Evolutionary conservation across 2,797 vertebrate species (phyloP), one percentile per base, ranked within the genome.

Genomic region (Crenichthys baileyi): DNA sequence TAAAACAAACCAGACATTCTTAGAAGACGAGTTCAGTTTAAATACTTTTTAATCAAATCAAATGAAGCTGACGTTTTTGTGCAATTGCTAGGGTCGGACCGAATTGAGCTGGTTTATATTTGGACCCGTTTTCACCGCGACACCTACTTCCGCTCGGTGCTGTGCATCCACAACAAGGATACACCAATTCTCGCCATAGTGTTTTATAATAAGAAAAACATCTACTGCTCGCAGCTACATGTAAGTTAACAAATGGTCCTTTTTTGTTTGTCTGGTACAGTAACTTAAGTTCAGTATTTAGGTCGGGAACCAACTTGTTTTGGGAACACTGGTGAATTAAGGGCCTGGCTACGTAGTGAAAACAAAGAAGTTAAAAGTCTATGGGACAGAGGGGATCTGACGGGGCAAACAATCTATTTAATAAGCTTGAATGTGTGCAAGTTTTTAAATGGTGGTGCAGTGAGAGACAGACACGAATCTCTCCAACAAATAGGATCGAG

Each of bases 261-360:
- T 31, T 36, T 65, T 3, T 24, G 36, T 0, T 12, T 39, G 12
- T 75, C 26, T 41, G 11, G 44, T 0, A 6, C 15, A 29, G 18
- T 68, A 1, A 29, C 71, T 39, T 39, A 3, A 4, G n/a, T 48
- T 55, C 71, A 0, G 60, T 63, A 16, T 72, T 55, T 56, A 44
- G 70, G 65, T 65, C 72, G 53, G 18, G 13, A 61, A 73, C 13
- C 9, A 80, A 86, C 75, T 87, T 83, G 72, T 75, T 56, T 56
- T 71, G 36, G 7, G n/a, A 68, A 20, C 6, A 61, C 68, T 60
- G 81, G 39, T 12, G 77, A 12, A 68, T 58, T 55, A 67, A 24
- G 91, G 91, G 56, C 72, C 61, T 2, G 91, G 50, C 87, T 93
- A 91, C 86, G 81, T 83, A 9, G 90, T 92, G 89, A 78, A 85